Evolutionary conservation across 92 coral and sea anemone genomes (phyloP), one percentile per base, ranked within the genome.

Genomic region (Meandrina meandrites): DNA sequence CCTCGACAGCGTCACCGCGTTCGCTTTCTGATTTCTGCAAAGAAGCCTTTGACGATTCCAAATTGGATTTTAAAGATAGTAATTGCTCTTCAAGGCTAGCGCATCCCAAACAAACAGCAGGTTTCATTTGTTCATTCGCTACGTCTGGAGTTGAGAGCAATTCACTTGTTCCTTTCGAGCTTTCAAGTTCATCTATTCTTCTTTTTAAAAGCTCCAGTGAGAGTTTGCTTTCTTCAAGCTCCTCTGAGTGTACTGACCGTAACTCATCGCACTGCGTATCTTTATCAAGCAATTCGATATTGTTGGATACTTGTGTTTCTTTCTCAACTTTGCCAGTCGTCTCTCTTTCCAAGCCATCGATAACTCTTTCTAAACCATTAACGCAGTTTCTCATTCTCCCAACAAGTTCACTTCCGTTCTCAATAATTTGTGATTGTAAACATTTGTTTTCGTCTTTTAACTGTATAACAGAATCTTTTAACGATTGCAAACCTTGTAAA

Each of bases 1-100:
- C 99, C 60, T 85, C 91, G 14, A 86, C 89, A 64, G 93, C 89
- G 16, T 93, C 95, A 72, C 92, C 97, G 60, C 88, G 80, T 47
- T 93, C 94, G 50, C 70, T 92, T 53, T 95, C 94, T 60, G 93
- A 53, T 66, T 93, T 91, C 80, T 87, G 93, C 72, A 91, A 62
- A 69, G 84, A 82, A 74, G 35, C 48, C 74, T 87, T 88, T 4
- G 79, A 86, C 56, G 89, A 37, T 15, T 94, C 93, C 85, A 89
- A 85, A 12, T 87, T 90, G 31, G 79, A 73, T 81, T 88, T 81
- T 42, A 94, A 83, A 7, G 91, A 76, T 18, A 79, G 76, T 62
- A 89, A 34, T 34, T 94, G 89, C 73, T 84, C 90, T 18, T 89
- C 84, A 21, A 91, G 91, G 57, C 86, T 85, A 15, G 36, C 81